Evolutionary conservation across 2,797 vertebrate genomes (phyloP), one percentile per base, ranked within the genome.

Genomic region (Pseudochirops corinnae): DNA sequence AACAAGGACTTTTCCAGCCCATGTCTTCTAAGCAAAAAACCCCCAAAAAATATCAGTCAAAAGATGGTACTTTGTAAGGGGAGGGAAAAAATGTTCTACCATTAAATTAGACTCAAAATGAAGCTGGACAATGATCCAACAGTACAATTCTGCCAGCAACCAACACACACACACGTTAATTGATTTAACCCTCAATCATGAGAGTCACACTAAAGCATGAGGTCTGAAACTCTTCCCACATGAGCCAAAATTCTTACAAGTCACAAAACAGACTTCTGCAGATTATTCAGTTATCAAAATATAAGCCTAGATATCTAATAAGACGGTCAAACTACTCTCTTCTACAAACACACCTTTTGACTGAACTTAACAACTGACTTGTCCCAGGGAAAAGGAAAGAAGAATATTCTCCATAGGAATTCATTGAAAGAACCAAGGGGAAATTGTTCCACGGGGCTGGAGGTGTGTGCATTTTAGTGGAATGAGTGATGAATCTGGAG

Each of bases 41-140:
- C 12, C 31, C 31, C 4, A 33, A 62, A 33, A 62, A 60, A 12
- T 31, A 33, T 62, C 12, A 14, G 31, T 67, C 31, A n/a, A 67
- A n/a, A 67, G 14, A n/a, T n/a, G 14, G 7, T n/a, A 67, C 31
- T 67, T 16, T n/a, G 33, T 67, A n/a, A 39, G 26, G 11, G 5
- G 33, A 16, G 62, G 62, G 62, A 0, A 11, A 21, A 94, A 96
- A 33, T 90, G 55, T 91, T 52, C 93, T 55, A 94, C 90, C 13
- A 91, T 55, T 93, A 56, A 97, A 94, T 14, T 60, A 55, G 60
- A 31, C 46, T 92, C 96, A 5, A 92, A 93, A 96, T 95, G 50
- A 94, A 95, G 55, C 93, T 58, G 26, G 29, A 57, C 58, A 31
- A 31, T 31, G 46, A 31, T 92, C 26, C 82, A 60, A 18, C 9